phyloP scores from a whole-genome alignment of 2,113 vertebrate species.

The Pogonocichla stellata region DNA sequence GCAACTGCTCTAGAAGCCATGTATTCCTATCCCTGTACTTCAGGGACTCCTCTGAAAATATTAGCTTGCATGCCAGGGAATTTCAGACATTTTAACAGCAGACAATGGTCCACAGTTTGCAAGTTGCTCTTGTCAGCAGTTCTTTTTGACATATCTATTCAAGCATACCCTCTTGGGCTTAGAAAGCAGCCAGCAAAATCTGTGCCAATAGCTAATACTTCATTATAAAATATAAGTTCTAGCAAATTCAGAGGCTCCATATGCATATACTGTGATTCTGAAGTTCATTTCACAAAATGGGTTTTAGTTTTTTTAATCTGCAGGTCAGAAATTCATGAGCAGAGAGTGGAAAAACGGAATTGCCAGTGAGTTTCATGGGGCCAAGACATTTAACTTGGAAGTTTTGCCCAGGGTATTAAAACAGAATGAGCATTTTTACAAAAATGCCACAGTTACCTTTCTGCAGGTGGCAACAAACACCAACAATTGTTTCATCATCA shows the following conservation, averaged over 20 bases:
- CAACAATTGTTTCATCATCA: not conserved
- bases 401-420: not conserved
- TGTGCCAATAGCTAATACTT: constrained; percentile 37
- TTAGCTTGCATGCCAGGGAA: not conserved
- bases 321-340: not conserved
- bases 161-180: constrained; percentile 41
- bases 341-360: not conserved
- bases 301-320: not conserved
- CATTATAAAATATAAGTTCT: constrained; percentile 19
- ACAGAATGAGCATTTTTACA: not conserved
- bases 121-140: constrained; percentile 62
- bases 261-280: not conserved
- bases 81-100: constrained; percentile 50
- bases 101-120: constrained; percentile 47
- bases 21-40: not conserved
- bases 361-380: not conserved
- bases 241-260: not conserved
- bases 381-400: not conserved
- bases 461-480: not conserved
- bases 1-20: not conserved
- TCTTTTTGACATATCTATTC: constrained; percentile 59
- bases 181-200: constrained; percentile 9
- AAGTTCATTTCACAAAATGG: not conserved
- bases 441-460: not conserved
- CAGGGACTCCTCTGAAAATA: not conserved